These are phyloP conservation scores for Amphipyra tragopoginis DNA, from an alignment of 2,888 invertebrate species.

Conservation along the genomic window DNA sequence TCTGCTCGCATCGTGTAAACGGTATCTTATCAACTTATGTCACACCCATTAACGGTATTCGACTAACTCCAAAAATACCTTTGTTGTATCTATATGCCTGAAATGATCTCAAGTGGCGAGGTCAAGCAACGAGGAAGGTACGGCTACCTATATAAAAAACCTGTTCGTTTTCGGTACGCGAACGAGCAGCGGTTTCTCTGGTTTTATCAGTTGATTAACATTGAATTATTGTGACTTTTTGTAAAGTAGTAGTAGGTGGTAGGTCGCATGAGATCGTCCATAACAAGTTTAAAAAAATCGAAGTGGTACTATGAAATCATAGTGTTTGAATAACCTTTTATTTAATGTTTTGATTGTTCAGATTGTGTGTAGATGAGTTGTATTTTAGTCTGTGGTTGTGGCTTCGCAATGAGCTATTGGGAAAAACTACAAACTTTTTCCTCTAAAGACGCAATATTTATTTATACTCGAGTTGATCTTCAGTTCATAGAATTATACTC, in stretches of 20 bases:
- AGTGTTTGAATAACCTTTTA: too few relatives aligned
- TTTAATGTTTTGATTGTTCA: too few relatives aligned
- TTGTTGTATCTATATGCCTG: conserved; percentile 17
- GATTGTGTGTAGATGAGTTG: too few relatives aligned
- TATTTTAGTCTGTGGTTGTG: background rate
- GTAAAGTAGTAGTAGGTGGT: too few relatives aligned
- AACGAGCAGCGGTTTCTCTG: conserved; percentile 48
- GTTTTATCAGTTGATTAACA: conserved; percentile 40
- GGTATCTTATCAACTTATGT: background rate
- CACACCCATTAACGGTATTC: background rate
- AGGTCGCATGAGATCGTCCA: background rate
- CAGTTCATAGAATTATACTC: too few relatives aligned
- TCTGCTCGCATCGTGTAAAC: too few relatives aligned
- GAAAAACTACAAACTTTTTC: conserved; percentile 23
- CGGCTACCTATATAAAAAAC: conserved; percentile 43
- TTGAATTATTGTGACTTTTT: conserved; percentile 36
- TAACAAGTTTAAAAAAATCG: background rate
- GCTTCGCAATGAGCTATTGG: background rate
- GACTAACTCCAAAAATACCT: conserved; percentile 19
- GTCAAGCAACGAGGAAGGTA: conserved; percentile 51
- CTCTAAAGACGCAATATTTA: background rate
- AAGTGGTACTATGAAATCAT: too few relatives aligned
- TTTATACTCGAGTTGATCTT: too few relatives aligned
- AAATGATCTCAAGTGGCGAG: conserved; percentile 39
- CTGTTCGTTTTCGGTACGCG: conserved; percentile 51